These are phyloP conservation scores for Euura lappo DNA, from an alignment of 1,140 invertebrate species.

Conservation along the genomic window DNA sequence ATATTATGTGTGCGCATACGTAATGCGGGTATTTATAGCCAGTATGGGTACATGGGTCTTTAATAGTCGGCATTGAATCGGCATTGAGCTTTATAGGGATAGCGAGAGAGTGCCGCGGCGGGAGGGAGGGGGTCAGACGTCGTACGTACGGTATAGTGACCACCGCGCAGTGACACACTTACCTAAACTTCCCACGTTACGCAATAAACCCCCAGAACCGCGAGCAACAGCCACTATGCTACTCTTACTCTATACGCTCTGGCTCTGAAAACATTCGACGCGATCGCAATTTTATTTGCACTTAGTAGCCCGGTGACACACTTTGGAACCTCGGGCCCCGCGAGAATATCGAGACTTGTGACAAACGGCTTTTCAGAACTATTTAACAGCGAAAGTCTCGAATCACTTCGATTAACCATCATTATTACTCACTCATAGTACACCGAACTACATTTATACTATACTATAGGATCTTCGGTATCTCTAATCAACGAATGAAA, in stretches of 20 bases:
- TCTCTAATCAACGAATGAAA: too few relatives aligned
- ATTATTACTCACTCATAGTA: too few relatives aligned
- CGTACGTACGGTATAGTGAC: not conserved
- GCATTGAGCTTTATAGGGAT: not conserved
- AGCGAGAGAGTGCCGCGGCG: too few relatives aligned
- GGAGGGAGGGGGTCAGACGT: not conserved
- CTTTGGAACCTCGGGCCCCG: constrained; percentile 38
- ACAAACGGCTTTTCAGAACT: too few relatives aligned
- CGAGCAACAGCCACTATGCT: too few relatives aligned
- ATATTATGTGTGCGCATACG: not conserved
- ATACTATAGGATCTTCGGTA: too few relatives aligned
- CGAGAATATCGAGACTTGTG: constrained; percentile 27
- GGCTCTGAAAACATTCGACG: constrained; percentile 17
- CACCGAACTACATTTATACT: too few relatives aligned
- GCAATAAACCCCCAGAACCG: constrained; percentile 17
- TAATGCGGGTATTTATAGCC: not conserved
- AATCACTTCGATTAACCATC: not conserved
- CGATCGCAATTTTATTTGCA: constrained; percentile 37
- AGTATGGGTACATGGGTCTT: not conserved
- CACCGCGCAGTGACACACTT: constrained; percentile 28
- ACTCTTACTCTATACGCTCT: not conserved
- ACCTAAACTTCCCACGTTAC: constrained; percentile 35
- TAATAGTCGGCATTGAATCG: constrained; percentile 3
- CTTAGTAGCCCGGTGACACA: constrained; percentile 42
- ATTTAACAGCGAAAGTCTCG: constrained; percentile 31